Evolutionary conservation across 2,797 vertebrate species (phyloP), one percentile per base, ranked within the genome.

Genomic region (Synanceia verrucosa): DNA sequence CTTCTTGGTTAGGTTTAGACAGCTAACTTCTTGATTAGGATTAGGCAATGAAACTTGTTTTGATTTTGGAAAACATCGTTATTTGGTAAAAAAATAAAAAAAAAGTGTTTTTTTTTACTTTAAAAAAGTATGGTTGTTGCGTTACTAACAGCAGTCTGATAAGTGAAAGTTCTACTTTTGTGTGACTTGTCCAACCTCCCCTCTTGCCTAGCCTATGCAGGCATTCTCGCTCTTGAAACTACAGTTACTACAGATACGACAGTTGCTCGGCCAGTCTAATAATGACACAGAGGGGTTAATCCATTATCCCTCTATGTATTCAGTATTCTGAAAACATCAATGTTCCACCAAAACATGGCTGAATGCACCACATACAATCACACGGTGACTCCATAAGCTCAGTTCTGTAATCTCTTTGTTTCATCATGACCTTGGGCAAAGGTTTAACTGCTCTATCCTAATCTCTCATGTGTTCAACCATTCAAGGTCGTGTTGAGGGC

Each of bases 401-500:
- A 2, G 14, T 31, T 51, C 19, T 59, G 12, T 70, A 52, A 78
- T 73, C 57, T 70, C 23, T 12, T 62, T 51, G 46, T 29, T 62
- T 55, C 36, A 33, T 60, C 5, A 0, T 48, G 62, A 73, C 68
- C 74, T 82, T 48, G 67, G 19, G 44, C 19, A n/a, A 58, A 19
- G 31, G 24, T 18, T 46, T 44, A 19, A 6, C 39, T 13, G 53
- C 57, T 26, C 3, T 29, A 16, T 58, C 28, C 58, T 69, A 61
- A 70, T 82, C 63, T 57, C 24, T 39, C 2, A 8, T 55, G 29
- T 73, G 70, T 74, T 65, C 24, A 31, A 0, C 8, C 33, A 18
- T 31, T 23, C 1, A 29, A 77, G 67, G 76, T 77, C n/a, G 52
- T 2, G 36, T 72, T 67, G 53, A 67, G 60, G 70, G n/a, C 1